These are phyloP conservation scores for Chrysomela aeneicollis DNA, from an alignment of 2,888 invertebrate species.

Conservation along the genomic window DNA sequence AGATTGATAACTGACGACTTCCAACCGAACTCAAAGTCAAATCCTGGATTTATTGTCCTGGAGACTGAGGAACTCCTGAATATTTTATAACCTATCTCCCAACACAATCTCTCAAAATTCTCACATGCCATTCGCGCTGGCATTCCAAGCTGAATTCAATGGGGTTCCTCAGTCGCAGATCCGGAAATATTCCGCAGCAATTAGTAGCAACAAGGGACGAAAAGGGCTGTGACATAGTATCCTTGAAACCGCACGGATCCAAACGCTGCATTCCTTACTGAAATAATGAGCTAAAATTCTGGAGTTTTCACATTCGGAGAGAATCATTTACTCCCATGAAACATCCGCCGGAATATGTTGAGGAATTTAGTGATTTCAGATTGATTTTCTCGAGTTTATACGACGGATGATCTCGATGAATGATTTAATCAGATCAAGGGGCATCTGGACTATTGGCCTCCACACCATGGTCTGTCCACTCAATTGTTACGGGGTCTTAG, in stretches of 20 bases:
- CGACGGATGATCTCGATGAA: too few species aligned
- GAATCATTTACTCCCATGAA: slow-evolving; percentile 30
- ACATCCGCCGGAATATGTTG: slow-evolving; percentile 24
- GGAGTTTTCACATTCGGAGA: slow-evolving; percentile 22
- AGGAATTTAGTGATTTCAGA: slow-evolving; percentile 23
- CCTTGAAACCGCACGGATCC: background rate
- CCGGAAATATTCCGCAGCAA: background rate
- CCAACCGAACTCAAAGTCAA: too few species aligned
- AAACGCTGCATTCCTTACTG: slow-evolving; percentile 19
- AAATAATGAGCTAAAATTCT: slow-evolving; percentile 17
- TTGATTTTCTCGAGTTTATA: background rate
- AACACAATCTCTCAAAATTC: background rate
- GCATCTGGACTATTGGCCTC: too few species aligned
- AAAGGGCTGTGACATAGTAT: background rate
- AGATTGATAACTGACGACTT: too few species aligned
- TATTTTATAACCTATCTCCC: too few species aligned
- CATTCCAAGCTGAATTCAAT: background rate
- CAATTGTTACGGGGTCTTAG: too few species aligned
- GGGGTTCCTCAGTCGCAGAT: background rate
- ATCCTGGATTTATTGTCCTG: too few species aligned
- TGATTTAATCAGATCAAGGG: too few species aligned
- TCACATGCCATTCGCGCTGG: background rate
- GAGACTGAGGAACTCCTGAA: background rate
- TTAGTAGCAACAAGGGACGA: background rate
- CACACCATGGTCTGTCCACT: too few species aligned